Evolutionary conservation across 2,888 invertebrate genomes (phyloP), one percentile per base, ranked within the genome.

Genomic region (Sussaba pulchella): DNA sequence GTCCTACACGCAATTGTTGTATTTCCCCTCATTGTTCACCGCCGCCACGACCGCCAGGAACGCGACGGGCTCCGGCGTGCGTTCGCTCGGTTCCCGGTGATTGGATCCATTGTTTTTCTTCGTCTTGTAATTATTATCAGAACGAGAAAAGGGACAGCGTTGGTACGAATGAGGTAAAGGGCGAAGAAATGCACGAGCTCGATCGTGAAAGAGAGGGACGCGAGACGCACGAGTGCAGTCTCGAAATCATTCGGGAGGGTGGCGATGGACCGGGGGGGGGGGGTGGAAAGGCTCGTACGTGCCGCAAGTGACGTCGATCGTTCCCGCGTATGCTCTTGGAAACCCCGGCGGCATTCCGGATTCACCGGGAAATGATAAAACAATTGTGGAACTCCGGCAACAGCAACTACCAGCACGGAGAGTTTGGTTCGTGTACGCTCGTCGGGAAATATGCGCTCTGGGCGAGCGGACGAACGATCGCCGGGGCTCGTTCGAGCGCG

Each of bases 1-100:
- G 92, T 90, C 92, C 87, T 88, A 85, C 88, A 89, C 89, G 90
- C 91, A 91, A 90, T 91, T 91, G 91, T 91, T 91, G 89, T 91
- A 88, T 90, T 88, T 88, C 90, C 84, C 88, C 39, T 76, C 85
- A 90, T 91, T 91, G 91, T 92, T 89, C 89, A 57, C 67, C 81
- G 59, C 70, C 77, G 66, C 81, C 50, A 77, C 77, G 69, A 61
- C 75, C 75, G 73, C 81, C 81, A 59, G 70, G 54, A 77, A 50
- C 77, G 63, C 76, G 71, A 26, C 26, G 54, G 5, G 9, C 12
- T 54, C 31, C 12, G 21, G 8, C 63, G 45, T 63, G 21, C 14
- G 31, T 71, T 39, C 77, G 50, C 19, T 69, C 66, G 14, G 77
- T 73, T 83, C 83, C 77, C 82, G 78, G 86, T 91, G 91, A 92